Conservation (phyloP, 2,113 vertebrate species). For the Lophius piscatorius region DNA sequence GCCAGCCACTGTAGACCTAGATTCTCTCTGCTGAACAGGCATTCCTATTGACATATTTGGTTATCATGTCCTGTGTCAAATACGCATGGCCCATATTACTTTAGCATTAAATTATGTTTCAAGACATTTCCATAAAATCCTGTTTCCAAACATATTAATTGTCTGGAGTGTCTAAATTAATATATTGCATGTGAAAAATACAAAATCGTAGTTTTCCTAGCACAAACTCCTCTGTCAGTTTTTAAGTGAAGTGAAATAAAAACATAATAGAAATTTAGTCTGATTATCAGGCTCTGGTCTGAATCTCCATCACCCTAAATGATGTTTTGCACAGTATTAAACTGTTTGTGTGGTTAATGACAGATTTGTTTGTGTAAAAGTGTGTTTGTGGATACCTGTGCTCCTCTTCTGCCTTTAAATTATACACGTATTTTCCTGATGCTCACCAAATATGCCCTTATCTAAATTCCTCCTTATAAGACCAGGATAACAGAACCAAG, state of each 20-base stretch:
- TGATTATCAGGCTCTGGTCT: background rate
- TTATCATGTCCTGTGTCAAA: slow-evolving; percentile 17
- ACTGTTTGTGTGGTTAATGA: slow-evolving; percentile 6
- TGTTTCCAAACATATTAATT: too few species aligned
- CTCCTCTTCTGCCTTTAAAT: slow-evolving; percentile 2
- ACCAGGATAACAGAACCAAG: slow-evolving; percentile 27
- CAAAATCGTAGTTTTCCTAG: background rate
- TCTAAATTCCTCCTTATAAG: slow-evolving; percentile 54
- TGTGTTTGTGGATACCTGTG: background rate
- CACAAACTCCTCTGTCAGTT: too few species aligned
- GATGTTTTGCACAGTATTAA: background rate
- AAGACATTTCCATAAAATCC: background rate
- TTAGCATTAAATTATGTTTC: background rate
- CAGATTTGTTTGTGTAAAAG: background rate
- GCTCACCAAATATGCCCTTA: slow-evolving; percentile 32
- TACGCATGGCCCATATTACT: slow-evolving; percentile 6
- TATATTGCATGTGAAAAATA: too few species aligned
- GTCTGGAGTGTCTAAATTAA: too few species aligned
- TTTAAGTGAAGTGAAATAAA: background rate
- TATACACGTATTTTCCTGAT: slow-evolving; percentile 24
- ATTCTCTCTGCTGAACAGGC: slow-evolving; percentile 24
- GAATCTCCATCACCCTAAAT: background rate
- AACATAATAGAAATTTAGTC: slow-evolving; percentile 3
- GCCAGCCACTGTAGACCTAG: slow-evolving; percentile 18
- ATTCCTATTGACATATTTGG: slow-evolving; percentile 25